Base-by-base conservation (phyloP, 2,888 invertebrate genomes). In the Meteorus cinctellus region DNA sequence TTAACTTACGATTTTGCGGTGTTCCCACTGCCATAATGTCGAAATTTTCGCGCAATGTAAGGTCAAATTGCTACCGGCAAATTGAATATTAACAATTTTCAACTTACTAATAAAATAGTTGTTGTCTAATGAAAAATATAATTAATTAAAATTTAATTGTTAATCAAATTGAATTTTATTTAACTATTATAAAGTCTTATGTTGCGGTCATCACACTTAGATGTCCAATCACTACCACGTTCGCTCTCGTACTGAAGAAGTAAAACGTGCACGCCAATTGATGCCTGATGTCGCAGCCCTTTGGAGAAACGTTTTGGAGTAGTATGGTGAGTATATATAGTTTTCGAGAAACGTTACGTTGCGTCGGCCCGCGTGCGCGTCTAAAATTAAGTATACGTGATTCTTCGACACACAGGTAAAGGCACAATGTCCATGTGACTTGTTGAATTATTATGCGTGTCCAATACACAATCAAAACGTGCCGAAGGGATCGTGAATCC, bases 381-480 rank as follows among this genome's bases (percentile, higher is more conserved):
- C 63, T 48, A 68, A 55, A 55, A 55, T 55, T 48, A 68, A 29
- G 48, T 55, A 48, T 62, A 34, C 34, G 31, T 55, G 55, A 55
- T 14, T 27, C 66, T 12, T 12, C 19, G 67, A 3, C 67, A 67
- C 67, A 16, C 45, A 51, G 36, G 51, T 27, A 36, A 19, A 34
- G 51, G 41, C 48, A 31, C 8, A 41, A 12, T 67, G 41, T 59
- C 19, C 34, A 71, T 62, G 74, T 34, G 41, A 79, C 79, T 78
- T 78, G 80, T 77, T 77, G 72, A 65, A n/a, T 55, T 68, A 62
- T 78, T 76, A 66, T 48, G 60, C 69, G 74, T 59, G 63, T 10
- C n/a, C 70, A 76, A 59, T 24, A 75, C 62, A 51, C 70, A n/a
- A 6, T 1, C 19, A 29, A 36, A 69, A 75, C 10, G 19, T 19